These are phyloP conservation scores for Caenorhabditis panamensis DNA, from an alignment of 2,888 invertebrate species.

Conservation along the genomic window DNA sequence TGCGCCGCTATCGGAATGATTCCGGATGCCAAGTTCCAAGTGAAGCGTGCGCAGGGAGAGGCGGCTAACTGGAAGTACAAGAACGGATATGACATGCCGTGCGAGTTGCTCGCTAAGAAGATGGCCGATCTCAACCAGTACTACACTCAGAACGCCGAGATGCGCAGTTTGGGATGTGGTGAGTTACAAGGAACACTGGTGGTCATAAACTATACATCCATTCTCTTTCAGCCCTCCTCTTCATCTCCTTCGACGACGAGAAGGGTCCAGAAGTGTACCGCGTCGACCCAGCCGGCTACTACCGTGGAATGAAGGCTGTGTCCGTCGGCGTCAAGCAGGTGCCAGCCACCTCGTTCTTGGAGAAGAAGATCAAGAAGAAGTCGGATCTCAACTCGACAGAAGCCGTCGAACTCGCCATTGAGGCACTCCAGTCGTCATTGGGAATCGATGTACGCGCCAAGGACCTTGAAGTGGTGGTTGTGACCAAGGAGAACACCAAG, in stretches of 20 bases:
- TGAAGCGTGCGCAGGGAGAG: conserved; percentile 95
- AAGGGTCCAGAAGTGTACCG: conserved; percentile 90
- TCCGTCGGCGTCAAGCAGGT: conserved; percentile 96
- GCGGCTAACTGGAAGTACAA: conserved; percentile 98
- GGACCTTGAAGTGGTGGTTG: conserved; percentile 96
- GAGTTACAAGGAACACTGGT: conserved; percentile 77
- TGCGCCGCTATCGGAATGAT: conserved; percentile 98
- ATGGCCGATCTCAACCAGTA: conserved; percentile 92
- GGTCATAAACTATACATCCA: not conserved
- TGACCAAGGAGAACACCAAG: conserved; percentile 88
- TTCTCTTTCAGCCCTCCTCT: conserved; percentile 89
- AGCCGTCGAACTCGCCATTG: conserved; percentile 85
- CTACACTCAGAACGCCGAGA: conserved; percentile 99
- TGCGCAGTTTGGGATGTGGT: conserved; percentile 95
- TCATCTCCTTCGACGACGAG: conserved; percentile 90
- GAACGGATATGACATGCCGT: conserved; percentile 94
- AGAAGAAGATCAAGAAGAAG: conserved; percentile 95
- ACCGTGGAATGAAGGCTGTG: conserved; percentile 91
- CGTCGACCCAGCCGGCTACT: conserved; percentile 94
- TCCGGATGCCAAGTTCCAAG: conserved; percentile 83
- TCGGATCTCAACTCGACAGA: conserved; percentile 88
- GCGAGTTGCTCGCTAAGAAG: conserved; percentile 84
- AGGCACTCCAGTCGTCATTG: conserved; percentile 90
- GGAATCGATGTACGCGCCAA: conserved; percentile 96
- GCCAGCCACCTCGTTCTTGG: conserved; percentile 95